Evolutionary conservation across 2,797 vertebrate genomes (phyloP), one percentile per base, ranked within the genome.

Genomic region (Crotalus adamanteus): DNA sequence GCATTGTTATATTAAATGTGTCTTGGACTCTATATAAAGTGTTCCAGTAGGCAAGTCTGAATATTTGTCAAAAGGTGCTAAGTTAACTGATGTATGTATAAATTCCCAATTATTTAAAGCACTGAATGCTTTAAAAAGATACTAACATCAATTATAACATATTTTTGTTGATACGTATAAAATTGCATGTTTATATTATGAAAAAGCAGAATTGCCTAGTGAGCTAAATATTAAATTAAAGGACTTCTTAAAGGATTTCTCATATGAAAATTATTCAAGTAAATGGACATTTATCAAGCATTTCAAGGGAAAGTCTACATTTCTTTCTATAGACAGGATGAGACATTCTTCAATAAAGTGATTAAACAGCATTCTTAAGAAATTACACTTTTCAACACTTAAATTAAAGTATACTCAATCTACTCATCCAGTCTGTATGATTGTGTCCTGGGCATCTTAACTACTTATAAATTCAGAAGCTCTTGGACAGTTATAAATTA

Each of bases 361-460:
- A 93, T 92, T 89, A 61, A 95, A 93, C 47, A 73, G 92, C 42
- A 92, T 95, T 93, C 73, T 93, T 37, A 87, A 86, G 89, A 92
- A 47, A 55, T 90, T 91, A 92, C 7, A 20, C 65, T 93, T 90
- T 53, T 13, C 0, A 65, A 94, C 51, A 63, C 18, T 65, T 91
- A 92, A 90, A 95, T 92, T 78, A 91, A 90, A 91, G 20, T 0
- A 0, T 91, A n/a, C 88, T 85, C 94, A 0, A 0, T 95, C 93
- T 47, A 92, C 73, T 94, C 20, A 83, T 93, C 91, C 94, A 92
- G 92, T 53, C 92, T 93, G 56, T 9, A 55, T 92, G 94, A 94
- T 93, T 47, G 94, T 86, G 57, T 93, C 2, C 53, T 60, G 85
- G 87, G 51, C 86, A 91, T 61, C 83, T 90, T 86, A 90, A 94